Evolutionary conservation across 2,797 vertebrate genomes (phyloP).

Genomic region (Podarcis lilfordi): DNA sequence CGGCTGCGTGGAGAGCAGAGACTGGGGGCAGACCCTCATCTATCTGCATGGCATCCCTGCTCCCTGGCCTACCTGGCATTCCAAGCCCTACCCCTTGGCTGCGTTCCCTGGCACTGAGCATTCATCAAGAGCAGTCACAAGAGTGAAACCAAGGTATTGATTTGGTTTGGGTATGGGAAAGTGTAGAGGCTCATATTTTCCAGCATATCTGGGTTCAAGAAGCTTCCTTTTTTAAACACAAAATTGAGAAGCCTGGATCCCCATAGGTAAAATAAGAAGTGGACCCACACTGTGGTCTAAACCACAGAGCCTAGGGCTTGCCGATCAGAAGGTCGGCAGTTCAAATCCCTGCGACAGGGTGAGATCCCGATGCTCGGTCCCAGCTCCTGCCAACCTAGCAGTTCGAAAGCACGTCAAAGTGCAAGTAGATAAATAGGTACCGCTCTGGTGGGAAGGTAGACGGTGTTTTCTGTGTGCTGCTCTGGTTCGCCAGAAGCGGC

Average conservation of each 20-base stretch:
- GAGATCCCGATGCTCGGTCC: no score
- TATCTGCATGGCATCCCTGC: conserved; percentile 28
- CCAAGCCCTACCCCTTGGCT: conserved; percentile 32
- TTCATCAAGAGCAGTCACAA: not conserved
- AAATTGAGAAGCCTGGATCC: not conserved
- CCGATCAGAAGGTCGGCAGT: no score
- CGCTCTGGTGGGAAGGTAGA: no score
- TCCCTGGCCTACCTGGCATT: conserved; percentile 42
- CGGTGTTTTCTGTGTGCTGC: no score
- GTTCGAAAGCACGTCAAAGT: no score
- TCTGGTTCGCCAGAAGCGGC: no score
- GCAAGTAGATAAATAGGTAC: no score
- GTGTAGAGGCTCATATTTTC: not conserved
- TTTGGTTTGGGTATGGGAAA: not conserved
- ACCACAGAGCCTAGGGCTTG: no score
- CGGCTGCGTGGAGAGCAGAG: not conserved
- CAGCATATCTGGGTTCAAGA: not conserved
- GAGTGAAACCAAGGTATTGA: not conserved
- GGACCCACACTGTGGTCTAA: no score
- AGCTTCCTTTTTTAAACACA: not conserved
- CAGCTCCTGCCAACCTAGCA: no score
- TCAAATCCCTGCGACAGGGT: no score
- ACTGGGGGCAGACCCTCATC: conserved; percentile 31
- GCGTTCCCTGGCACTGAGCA: not conserved
- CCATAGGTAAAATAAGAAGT: not conserved